Evolutionary conservation across 2,888 invertebrate genomes (phyloP).

Genomic region (Malacosoma neustria): DNA sequence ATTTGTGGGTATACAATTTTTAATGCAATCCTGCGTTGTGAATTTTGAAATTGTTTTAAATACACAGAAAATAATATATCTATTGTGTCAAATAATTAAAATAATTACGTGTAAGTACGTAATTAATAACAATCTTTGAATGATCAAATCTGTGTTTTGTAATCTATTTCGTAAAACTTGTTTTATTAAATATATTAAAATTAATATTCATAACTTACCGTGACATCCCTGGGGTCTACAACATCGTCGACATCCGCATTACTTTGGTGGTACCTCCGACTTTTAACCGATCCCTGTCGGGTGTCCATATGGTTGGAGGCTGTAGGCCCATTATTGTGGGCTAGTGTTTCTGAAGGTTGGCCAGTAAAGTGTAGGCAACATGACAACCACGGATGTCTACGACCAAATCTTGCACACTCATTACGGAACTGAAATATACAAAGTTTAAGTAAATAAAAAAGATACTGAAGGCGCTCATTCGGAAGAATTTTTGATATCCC

Average conservation of each 20-base stretch:
- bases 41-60: no score
- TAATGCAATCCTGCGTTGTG: no score
- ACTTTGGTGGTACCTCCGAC: conserved; percentile 53
- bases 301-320: conserved; percentile 53
- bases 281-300: conserved; percentile 49
- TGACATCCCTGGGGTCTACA: conserved; percentile 54
- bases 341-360: conserved; percentile 29
- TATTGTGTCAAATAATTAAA: no score
- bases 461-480: no score
- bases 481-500: no score
- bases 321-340: conserved; percentile 25
- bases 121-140: no score
- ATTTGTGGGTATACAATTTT: no score
- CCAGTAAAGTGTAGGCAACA: conserved; percentile 54
- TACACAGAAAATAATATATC: no score
- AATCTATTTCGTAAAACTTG: no score
- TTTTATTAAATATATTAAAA: no score
- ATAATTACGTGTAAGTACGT: no score
- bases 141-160: no score
- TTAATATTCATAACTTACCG: conserved; percentile 51
- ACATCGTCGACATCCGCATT: conserved; percentile 47
- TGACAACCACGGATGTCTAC: conserved; percentile 59
- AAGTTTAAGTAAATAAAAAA: neutral
- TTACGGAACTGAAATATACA: conserved; percentile 52
- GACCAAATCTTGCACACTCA: conserved; percentile 52